phyloP scores from a whole-genome alignment of 2,113 vertebrate genomes.

The Tachysurus vachellii region DNA sequence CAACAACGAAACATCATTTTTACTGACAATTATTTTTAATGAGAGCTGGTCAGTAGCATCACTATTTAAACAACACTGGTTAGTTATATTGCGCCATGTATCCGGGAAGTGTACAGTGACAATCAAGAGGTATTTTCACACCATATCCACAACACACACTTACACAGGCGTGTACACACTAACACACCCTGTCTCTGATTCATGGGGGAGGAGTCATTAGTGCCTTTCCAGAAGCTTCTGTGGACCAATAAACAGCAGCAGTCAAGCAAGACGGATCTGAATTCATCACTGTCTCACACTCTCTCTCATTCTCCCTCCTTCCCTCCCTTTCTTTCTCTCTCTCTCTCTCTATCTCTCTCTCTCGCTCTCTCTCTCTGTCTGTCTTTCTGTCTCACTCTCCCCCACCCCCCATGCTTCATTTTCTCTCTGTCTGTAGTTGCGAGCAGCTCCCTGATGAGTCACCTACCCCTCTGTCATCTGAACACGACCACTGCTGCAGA shows the following conservation, averaged over 20 bases:
- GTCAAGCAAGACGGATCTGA: constrained; percentile 59
- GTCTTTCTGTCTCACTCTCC: constrained; percentile 23
- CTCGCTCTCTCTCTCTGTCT: constrained; percentile 26
- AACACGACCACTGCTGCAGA: constrained; percentile 53
- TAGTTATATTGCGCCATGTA: no score
- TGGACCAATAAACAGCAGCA: constrained; percentile 60
- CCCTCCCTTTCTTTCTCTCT: constrained; percentile 7
- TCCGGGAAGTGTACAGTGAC: not conserved
- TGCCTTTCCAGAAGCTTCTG: constrained; percentile 57
- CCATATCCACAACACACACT: constrained; percentile 24
- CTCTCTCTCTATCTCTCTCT: constrained; percentile 4
- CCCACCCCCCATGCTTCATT: constrained; percentile 42
- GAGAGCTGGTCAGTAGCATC: not conserved
- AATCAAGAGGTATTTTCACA: constrained; percentile 27
- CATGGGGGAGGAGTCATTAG: constrained; percentile 56
- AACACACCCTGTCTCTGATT: constrained; percentile 40
- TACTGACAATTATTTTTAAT: not conserved
- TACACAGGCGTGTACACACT: constrained; percentile 19
- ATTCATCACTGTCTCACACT: constrained; percentile 53
- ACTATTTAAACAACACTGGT: not conserved
- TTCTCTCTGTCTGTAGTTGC: constrained; percentile 52
- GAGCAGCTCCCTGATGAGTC: constrained; percentile 59
- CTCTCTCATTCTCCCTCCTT: constrained; percentile 27
- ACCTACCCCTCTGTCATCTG: constrained; percentile 59
- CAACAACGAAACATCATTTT: not conserved